phyloP scores from a whole-genome alignment of 2,797 vertebrate genomes.

The Heliangelus exortis region DNA sequence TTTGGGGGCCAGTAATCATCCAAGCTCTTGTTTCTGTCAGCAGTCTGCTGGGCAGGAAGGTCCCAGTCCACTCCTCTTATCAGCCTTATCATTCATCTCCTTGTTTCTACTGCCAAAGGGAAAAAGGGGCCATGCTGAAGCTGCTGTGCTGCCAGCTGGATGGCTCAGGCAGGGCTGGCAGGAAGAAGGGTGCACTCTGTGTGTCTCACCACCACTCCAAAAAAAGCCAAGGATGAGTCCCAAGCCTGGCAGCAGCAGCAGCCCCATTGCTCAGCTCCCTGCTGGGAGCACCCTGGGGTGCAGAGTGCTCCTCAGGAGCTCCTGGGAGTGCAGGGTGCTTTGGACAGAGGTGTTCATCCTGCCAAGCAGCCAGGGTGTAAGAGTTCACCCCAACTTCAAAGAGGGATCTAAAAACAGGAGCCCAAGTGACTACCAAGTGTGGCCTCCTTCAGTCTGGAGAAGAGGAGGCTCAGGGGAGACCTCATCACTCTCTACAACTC shows the following conservation, averaged over 20 bases:
- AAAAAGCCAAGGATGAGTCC: not conserved
- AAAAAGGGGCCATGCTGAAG: not conserved
- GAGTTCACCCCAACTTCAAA: not conserved
- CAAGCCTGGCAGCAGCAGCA: not conserved
- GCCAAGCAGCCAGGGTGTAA: not conserved
- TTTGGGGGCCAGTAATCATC: not conserved
- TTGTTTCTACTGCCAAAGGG: not conserved
- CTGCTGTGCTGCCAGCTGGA: conserved; percentile 26
- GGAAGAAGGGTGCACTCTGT: not conserved
- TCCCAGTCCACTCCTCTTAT: not conserved
- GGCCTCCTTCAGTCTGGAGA: not conserved
- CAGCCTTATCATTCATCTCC: not conserved
- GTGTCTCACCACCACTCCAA: not conserved
- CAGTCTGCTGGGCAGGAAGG: not conserved
- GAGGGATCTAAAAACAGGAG: not conserved
- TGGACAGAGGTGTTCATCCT: not conserved
- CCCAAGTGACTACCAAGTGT: not conserved
- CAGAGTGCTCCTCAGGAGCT: not conserved
- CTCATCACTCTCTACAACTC: too few relatives aligned
- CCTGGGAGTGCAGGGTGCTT: fast-evolving
- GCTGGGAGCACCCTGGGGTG: not conserved
- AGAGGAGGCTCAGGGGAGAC: too few relatives aligned
- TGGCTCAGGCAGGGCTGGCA: conserved; percentile 37
- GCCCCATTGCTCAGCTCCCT: not conserved
- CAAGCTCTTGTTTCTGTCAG: conserved; percentile 6